phyloP scores from a whole-genome alignment of 35 echinoderm and acorn worm species.

The Ophioderma brevispina region DNA sequence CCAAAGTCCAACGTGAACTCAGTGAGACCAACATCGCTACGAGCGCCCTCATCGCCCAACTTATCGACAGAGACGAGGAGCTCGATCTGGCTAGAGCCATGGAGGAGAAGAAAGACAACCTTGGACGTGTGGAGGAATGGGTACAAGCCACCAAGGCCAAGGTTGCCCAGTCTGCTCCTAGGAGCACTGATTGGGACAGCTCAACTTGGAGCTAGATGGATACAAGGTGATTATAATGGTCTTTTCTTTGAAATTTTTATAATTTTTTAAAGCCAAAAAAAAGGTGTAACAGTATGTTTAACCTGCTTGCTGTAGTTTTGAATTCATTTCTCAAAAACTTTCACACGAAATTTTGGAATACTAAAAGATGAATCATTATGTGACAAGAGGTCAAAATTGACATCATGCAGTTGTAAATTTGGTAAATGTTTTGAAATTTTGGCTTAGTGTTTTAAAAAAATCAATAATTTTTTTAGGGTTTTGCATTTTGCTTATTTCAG shows the following conservation, averaged over 20 bases:
- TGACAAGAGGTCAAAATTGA: background rate
- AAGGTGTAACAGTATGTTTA: background rate
- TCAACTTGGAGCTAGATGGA: constrained; percentile 69
- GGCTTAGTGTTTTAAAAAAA: no score
- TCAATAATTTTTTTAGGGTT: no score
- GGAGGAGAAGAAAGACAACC: constrained; percentile 78
- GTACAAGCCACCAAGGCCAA: constrained; percentile 77
- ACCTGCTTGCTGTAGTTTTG: background rate
- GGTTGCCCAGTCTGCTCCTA: constrained; percentile 77
- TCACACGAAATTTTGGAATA: background rate
- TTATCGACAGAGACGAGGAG: constrained; percentile 84
- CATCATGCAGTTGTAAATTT: background rate
- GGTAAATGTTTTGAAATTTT: no score
- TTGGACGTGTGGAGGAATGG: constrained; percentile 83
- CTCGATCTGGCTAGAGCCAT: constrained; percentile 73
- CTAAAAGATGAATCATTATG: background rate
- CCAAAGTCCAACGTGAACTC: constrained; percentile 71
- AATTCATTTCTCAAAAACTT: background rate
- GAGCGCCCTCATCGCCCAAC: constrained; percentile 64
- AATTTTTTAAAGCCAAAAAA: background rate
- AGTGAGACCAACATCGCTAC: constrained; percentile 76
- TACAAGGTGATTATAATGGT: constrained; percentile 85
- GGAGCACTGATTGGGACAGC: constrained; percentile 71
- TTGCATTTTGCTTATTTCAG: no score
- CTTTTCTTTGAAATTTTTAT: no score